Base-by-base conservation (phyloP, 2,888 invertebrate species). In the Dolichopus griseipennis region DNA sequence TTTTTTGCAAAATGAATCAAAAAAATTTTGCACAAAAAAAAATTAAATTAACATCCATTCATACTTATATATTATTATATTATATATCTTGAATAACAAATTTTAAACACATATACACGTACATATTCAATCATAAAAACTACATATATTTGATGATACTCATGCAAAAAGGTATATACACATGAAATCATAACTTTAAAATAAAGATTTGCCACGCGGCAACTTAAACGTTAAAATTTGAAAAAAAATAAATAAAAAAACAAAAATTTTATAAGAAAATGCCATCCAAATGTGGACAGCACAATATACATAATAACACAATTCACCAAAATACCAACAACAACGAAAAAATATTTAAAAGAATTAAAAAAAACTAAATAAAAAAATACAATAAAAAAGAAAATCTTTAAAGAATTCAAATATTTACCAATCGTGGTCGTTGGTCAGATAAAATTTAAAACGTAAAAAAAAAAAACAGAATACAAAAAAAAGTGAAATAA, bases 191-290 rank as follows among this genome's bases (percentile, higher is more conserved):
- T 61, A 61, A 61, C 8, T 18, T 63, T 27, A 27, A 27, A 27
- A 27, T 2, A 27, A 27, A 63, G 27, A 63, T 63, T 63, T 63
- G 63, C 63, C 63, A 63, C 63, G 63, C 63, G 63, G 63, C 63
- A 63, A 52, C 18, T 52, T 63, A 27, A 63, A 63, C 27, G 63
- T 63, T 22, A 22, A 63, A 33, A 12, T 63, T 63, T 7, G 6
- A 52, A 52, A 52, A 5, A 18, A 18, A 37, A 37, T 37, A 37
- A 37, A 10, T 8, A 37, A 37, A 37, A 37, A 37, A n/a, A n/a
- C 37, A 8, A 10, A 18, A 52, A 37, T 10, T 37, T 37, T 37
- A 5, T 37, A 37, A 37, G 12, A 8, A 37, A 37, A 37, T 37
- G 12, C 37, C 37, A 37, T 37, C 37, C 12, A 37, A 37, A 37